phyloP scores from a whole-genome alignment of 1,140 invertebrate genomes.

The Eulimnadia texana region DNA sequence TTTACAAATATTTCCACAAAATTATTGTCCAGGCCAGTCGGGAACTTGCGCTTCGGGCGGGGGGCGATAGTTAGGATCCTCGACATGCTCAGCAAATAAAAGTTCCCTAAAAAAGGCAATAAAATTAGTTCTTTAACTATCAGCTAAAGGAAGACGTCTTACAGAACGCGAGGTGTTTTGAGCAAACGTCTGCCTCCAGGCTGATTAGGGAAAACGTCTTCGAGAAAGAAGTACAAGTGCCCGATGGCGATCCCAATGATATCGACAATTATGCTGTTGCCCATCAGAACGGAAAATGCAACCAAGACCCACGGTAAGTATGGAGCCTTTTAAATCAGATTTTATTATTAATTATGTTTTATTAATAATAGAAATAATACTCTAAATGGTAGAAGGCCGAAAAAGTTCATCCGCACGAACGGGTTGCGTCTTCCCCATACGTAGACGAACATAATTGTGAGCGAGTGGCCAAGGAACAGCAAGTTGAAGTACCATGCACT shows the following conservation, averaged over 20 bases:
- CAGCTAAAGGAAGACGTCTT: slow-evolving; percentile 35
- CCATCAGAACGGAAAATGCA: slow-evolving; percentile 87
- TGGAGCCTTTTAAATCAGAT: slow-evolving; percentile 51
- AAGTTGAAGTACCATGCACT: slow-evolving; percentile 95
- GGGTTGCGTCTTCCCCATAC: slow-evolving; percentile 97
- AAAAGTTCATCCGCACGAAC: slow-evolving; percentile 93
- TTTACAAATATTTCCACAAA: no score
- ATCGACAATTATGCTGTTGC: slow-evolving; percentile 93
- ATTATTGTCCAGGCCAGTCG: background rate
- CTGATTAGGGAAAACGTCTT: slow-evolving; percentile 92
- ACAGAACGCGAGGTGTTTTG: slow-evolving; percentile 86
- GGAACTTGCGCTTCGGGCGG: slow-evolving; percentile 53
- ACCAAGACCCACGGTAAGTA: slow-evolving; percentile 96
- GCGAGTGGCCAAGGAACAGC: slow-evolving; percentile 93
- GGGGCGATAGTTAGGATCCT: slow-evolving; percentile 62
- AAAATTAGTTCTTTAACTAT: slow-evolving; percentile 16
- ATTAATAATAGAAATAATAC: slow-evolving; percentile 30
- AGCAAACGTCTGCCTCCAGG: slow-evolving; percentile 80
- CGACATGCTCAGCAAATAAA: slow-evolving; percentile 60
- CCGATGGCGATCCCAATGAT: slow-evolving; percentile 95
- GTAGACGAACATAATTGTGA: slow-evolving; percentile 99
- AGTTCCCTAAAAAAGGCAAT: slow-evolving; percentile 65
- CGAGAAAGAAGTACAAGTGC: slow-evolving; percentile 97
- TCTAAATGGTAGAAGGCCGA: slow-evolving; percentile 93
- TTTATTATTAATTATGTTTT: slow-evolving; percentile 4